phyloP scores from a whole-genome alignment of 1,140 invertebrate genomes.

The Microplitis demolitor region DNA sequence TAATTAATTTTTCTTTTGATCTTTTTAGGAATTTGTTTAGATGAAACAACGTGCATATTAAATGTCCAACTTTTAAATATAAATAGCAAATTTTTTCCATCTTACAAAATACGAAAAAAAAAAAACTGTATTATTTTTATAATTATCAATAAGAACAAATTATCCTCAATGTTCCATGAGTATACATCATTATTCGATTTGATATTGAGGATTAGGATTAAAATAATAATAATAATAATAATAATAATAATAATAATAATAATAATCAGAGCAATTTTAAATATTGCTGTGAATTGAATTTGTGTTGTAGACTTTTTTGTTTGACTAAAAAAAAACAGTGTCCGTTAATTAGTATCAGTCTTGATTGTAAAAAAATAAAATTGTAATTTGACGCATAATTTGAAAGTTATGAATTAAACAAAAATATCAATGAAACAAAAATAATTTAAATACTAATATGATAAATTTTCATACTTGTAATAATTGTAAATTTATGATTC shows the following conservation, averaged over 20 bases:
- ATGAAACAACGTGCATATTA: slow-evolving; percentile 47
- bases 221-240: not conserved
- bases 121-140: slow-evolving; percentile 60
- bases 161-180: not conserved
- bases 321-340: no score
- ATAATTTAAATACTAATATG: not conserved
- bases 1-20: not conserved
- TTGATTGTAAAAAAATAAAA: no score
- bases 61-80: slow-evolving; percentile 42
- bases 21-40: slow-evolving; percentile 45
- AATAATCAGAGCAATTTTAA: not conserved
- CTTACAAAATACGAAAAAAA: slow-evolving; percentile 30
- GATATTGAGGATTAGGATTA: not conserved
- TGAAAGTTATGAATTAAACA: no score
- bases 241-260: not conserved
- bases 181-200: not conserved
- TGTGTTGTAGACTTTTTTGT: not conserved
- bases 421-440: not conserved
- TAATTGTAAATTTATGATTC: slow-evolving; percentile 14
- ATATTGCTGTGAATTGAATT: not conserved
- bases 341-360: no score
- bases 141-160: slow-evolving; percentile 43
- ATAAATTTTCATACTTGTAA: slow-evolving; percentile 12
- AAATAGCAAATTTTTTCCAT: slow-evolving; percentile 49
- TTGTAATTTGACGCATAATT: no score